phyloP scores from a whole-genome alignment of 2,797 vertebrate genomes.

The Melanotaenia parkinsoni region DNA sequence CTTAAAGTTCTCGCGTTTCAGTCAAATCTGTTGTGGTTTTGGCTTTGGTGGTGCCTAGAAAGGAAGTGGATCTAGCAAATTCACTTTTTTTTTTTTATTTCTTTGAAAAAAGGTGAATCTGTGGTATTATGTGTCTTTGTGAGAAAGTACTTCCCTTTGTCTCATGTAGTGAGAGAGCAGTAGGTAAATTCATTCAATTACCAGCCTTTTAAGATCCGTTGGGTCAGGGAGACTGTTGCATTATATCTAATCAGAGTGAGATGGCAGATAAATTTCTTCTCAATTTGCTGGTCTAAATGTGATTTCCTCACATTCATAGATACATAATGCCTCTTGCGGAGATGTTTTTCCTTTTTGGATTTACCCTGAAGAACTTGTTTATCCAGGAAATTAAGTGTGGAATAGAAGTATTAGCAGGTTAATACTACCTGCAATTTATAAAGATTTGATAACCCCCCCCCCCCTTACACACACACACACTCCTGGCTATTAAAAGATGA shows the following conservation, averaged over 20 bases:
- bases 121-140: slow-evolving; percentile 22
- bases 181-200: slow-evolving; percentile 56
- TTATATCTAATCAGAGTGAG: slow-evolving; percentile 58
- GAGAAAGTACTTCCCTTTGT: slow-evolving; percentile 29
- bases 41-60: slow-evolving; percentile 16
- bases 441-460: neutral
- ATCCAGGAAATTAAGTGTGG: slow-evolving; percentile 25
- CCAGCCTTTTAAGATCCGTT: slow-evolving; percentile 53
- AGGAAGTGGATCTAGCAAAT: slow-evolving; percentile 7
- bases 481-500: neutral
- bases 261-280: slow-evolving; percentile 52
- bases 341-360: slow-evolving; percentile 46
- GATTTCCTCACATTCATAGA: slow-evolving; percentile 57
- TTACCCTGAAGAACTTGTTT: slow-evolving; percentile 38
- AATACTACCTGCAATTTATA: slow-evolving; percentile 13
- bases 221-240: slow-evolving; percentile 52
- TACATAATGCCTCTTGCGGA: slow-evolving; percentile 30
- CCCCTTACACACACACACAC: neutral
- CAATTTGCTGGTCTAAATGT: slow-evolving; percentile 62
- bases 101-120: neutral
- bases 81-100: neutral
- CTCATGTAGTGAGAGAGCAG: slow-evolving; percentile 22
- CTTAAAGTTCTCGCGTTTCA: slow-evolving; percentile 11
- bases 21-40: slow-evolving; percentile 13
- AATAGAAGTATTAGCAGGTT: slow-evolving; percentile 39